Percentiles rank a stretch among this genome's conserved stretches.
These are phyloP conservation scores for Orthosia gothica DNA, from an alignment of 2,888 invertebrate species.

Conservation along the genomic window DNA sequence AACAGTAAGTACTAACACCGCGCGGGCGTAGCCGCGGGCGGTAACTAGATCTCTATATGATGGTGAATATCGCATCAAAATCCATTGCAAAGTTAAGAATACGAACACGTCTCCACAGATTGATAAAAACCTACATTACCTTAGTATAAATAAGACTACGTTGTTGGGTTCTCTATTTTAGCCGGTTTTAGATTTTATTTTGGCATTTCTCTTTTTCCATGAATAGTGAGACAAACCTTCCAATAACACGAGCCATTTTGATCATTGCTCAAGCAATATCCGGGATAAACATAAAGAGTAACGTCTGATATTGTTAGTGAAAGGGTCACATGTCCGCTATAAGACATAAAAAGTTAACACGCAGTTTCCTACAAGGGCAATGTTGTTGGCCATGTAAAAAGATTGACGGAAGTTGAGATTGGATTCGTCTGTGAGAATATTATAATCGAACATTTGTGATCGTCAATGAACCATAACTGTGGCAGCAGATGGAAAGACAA, in stretches of 20 bases:
- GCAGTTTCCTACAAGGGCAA: slow-evolving; percentile 44
- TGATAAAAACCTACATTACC: too few species aligned
- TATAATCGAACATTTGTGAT: too few species aligned
- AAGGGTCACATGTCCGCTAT: slow-evolving; percentile 52
- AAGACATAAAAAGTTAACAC: slow-evolving; percentile 67
- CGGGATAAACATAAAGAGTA: slow-evolving; percentile 22
- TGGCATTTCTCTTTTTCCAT: neutral
- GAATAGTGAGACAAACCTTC: neutral
- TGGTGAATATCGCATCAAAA: too few species aligned
- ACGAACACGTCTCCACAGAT: too few species aligned
- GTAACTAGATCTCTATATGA: too few species aligned
- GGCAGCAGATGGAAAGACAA: too few species aligned
- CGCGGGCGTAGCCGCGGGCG: too few species aligned
- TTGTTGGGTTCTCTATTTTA: too few species aligned
- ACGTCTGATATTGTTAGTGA: slow-evolving; percentile 38
- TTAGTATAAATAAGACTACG: too few species aligned
- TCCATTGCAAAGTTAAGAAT: too few species aligned
- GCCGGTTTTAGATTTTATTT: neutral
- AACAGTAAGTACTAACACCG: too few species aligned
- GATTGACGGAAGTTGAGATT: neutral
- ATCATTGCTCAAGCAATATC: slow-evolving; percentile 20
- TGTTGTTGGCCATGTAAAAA: neutral
- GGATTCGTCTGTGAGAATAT: neutral
- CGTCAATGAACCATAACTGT: too few species aligned
- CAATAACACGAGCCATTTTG: slow-evolving; percentile 8